phyloP scores from a whole-genome alignment of 2,888 invertebrate genomes.

The Siphonodentalium dalli region DNA sequence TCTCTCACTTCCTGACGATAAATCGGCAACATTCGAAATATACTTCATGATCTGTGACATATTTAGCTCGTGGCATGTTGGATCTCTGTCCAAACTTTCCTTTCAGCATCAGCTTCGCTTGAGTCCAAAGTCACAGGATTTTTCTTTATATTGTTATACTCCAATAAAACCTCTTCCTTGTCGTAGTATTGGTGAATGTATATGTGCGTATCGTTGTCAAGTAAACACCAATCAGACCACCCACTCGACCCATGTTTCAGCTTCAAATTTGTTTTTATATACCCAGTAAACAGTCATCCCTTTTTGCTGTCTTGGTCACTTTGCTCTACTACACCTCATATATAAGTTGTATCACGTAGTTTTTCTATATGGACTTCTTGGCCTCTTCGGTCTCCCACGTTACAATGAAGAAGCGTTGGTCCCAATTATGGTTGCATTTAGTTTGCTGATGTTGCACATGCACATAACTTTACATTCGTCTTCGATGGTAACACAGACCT shows the following conservation, averaged over 20 bases:
- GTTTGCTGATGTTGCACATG: conserved; percentile 16
- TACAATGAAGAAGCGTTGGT: conserved; percentile 37
- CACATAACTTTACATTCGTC: conserved; percentile 46
- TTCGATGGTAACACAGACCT: conserved; percentile 50
- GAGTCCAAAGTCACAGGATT: conserved; percentile 22
- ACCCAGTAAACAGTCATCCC: conserved; percentile 43
- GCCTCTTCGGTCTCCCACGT: conserved; percentile 57
- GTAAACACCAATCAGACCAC: conserved; percentile 34
- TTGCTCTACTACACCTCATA: conserved; percentile 36
- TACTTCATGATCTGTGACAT: conserved; percentile 2
- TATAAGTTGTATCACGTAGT: conserved; percentile 49
- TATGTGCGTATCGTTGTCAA: conserved; percentile 29
- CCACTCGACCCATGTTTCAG: conserved; percentile 44
- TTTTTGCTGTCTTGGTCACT: conserved; percentile 6
- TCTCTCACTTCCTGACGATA: conserved; percentile 11
- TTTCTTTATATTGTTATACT: conserved; percentile 17
- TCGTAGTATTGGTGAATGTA: conserved; percentile 33
- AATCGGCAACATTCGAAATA: conserved; percentile 13
- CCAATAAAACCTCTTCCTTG: conserved; percentile 21
- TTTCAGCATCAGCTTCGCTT: conserved; percentile 28
- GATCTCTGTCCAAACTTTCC: conserved; percentile 21
- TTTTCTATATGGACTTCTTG: conserved; percentile 42
- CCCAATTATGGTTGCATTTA: conserved; percentile 11
- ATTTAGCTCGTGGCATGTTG: conserved; percentile 17
- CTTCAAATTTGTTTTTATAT: conserved; percentile 44